These are phyloP conservation scores for Pinna nobilis DNA, from an alignment of 1,140 invertebrate genomes.

Conservation along the genomic window DNA sequence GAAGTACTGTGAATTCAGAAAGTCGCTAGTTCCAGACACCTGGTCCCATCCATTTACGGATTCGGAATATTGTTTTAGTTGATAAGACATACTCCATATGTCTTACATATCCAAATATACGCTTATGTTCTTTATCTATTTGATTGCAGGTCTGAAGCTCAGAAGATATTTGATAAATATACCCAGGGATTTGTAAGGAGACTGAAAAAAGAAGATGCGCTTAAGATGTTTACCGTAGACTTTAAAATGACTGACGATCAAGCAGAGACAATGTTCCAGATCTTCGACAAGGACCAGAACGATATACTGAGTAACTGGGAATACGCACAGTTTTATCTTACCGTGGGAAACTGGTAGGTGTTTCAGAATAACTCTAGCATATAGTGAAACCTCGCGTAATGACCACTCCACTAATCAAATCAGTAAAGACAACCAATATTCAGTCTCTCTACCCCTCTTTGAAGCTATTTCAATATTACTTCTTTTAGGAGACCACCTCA, in stretches of 20 bases:
- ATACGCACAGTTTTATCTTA: conserved; percentile 59
- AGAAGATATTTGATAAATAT: conserved; percentile 62
- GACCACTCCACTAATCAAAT: background rate
- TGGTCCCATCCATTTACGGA: too few relatives aligned
- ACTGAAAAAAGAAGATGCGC: conserved; percentile 56
- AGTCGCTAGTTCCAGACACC: too few relatives aligned
- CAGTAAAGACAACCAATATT: background rate
- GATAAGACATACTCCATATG: too few relatives aligned
- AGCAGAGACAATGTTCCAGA: conserved; percentile 60
- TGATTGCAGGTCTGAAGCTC: conserved; percentile 55
- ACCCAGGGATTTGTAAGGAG: conserved; percentile 53
- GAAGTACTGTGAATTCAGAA: too few relatives aligned
- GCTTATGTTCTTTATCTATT: too few relatives aligned
- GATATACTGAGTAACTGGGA: conserved; percentile 62
- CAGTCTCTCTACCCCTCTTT: too few relatives aligned
- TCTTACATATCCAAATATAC: too few relatives aligned
- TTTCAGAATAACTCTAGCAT: background rate
- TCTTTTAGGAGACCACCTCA: too few relatives aligned
- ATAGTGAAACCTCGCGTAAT: background rate
- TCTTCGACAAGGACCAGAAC: conserved; percentile 63
- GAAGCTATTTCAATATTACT: background rate
- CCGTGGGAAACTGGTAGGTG: conserved; percentile 56
- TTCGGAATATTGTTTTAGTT: too few relatives aligned
- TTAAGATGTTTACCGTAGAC: conserved; percentile 55
- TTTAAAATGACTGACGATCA: conserved; percentile 52